These are phyloP conservation scores for Xenopus borealis DNA, from an alignment of 2,113 vertebrate genomes.

Conservation along the genomic window DNA sequence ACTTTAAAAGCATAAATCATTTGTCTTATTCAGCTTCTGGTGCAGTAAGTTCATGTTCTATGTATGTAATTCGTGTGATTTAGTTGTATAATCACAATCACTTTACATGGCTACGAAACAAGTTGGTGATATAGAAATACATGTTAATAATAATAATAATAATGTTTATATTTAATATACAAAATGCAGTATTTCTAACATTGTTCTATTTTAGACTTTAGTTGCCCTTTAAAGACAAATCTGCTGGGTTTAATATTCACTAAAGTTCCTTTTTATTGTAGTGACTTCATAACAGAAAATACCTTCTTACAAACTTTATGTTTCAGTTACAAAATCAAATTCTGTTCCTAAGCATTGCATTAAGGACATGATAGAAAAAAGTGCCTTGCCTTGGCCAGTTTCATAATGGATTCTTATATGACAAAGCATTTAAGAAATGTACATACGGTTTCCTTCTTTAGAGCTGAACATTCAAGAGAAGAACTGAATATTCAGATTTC, in stretches of 20 bases:
- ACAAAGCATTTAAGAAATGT: slow-evolving; percentile 38
- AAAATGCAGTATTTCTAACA: too few relatives aligned
- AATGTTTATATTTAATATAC: too few relatives aligned
- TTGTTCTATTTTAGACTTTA: too few relatives aligned
- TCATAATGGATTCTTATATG: slow-evolving; percentile 37
- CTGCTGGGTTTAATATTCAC: background rate
- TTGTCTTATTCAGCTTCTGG: too few relatives aligned
- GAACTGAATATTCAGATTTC: slow-evolving; percentile 34
- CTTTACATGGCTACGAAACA: too few relatives aligned
- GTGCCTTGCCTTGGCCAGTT: slow-evolving; percentile 11
- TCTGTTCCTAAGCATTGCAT: slow-evolving; percentile 20
- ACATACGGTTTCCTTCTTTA: slow-evolving; percentile 35
- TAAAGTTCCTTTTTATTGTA: slow-evolving; percentile 15
- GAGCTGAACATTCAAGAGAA: slow-evolving; percentile 31
- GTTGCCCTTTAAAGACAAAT: too few relatives aligned
- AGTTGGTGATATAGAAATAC: too few relatives aligned
- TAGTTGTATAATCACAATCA: too few relatives aligned
- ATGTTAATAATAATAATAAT: too few relatives aligned
- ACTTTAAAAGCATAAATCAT: too few relatives aligned
- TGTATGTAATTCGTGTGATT: too few relatives aligned
- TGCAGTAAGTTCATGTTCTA: too few relatives aligned
- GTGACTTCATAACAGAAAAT: slow-evolving; percentile 16
- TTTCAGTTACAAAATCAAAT: slow-evolving; percentile 30
- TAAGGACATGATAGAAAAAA: slow-evolving; percentile 20
- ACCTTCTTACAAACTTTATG: slow-evolving; percentile 24